phyloP scores from a whole-genome alignment of 2,888 invertebrate genomes.

The Aporophyla nigra region DNA sequence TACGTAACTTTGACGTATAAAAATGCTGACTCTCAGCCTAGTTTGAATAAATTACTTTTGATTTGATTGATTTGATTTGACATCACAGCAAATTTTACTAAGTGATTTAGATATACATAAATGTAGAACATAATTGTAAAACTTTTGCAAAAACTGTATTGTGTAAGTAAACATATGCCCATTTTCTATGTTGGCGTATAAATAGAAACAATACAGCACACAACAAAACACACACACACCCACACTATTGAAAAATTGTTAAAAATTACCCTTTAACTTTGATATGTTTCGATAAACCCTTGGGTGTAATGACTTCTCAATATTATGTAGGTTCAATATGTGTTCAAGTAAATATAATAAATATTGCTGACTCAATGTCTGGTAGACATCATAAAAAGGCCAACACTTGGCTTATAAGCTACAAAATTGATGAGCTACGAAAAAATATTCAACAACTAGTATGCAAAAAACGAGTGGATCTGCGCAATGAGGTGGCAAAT shows the following conservation, averaged over 20 bases:
- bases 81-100: not conserved
- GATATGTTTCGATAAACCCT: slow-evolving; percentile 2
- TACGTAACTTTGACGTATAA: too few species aligned
- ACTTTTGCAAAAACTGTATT: slow-evolving; percentile 16
- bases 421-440: slow-evolving; percentile 32
- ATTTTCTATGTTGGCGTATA: slow-evolving; percentile 22
- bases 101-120: not conserved
- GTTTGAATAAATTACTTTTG: too few species aligned
- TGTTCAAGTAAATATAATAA: slow-evolving; percentile 6
- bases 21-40: too few species aligned
- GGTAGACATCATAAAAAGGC: slow-evolving; percentile 26
- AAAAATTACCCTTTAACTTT: not conserved
- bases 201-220: slow-evolving; percentile 15
- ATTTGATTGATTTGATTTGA: too few species aligned
- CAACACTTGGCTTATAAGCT: slow-evolving; percentile 34
- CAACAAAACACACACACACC: too few species aligned
- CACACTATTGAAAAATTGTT: too few species aligned
- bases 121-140: slow-evolving; percentile 19
- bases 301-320: slow-evolving; percentile 1
- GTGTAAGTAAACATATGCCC: slow-evolving; percentile 1
- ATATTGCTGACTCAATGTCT: slow-evolving; percentile 35
- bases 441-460: slow-evolving; percentile 28
- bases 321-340: slow-evolving; percentile 10
- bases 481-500: slow-evolving; percentile 49
- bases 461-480: slow-evolving; percentile 45